These are phyloP conservation scores for Scaptomyza graminum DNA, from an alignment of 1,140 invertebrate genomes.

Conservation along the genomic window DNA sequence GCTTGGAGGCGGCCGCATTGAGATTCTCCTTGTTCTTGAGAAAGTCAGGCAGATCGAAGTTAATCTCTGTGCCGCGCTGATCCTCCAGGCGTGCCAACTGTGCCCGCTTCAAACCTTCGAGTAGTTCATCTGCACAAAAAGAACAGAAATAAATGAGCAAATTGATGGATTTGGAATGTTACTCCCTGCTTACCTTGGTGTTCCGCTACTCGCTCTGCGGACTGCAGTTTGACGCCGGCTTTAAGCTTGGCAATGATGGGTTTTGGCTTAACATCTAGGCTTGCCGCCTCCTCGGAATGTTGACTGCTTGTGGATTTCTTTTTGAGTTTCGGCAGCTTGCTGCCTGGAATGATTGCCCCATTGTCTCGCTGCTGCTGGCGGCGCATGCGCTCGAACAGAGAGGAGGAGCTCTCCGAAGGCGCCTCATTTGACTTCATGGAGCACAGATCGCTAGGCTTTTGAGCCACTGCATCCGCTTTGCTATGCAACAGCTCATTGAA, in stretches of 20 bases:
- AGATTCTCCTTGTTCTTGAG: slow-evolving; percentile 87
- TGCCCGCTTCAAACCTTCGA: slow-evolving; percentile 90
- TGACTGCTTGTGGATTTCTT: slow-evolving; percentile 76
- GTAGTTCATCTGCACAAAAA: slow-evolving; percentile 85
- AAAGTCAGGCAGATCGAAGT: slow-evolving; percentile 92
- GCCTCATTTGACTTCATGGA: slow-evolving; percentile 88
- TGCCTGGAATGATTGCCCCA: slow-evolving; percentile 61
- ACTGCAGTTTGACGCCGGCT: slow-evolving; percentile 88
- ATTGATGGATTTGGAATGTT: neutral
- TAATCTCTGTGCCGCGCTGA: slow-evolving; percentile 92
- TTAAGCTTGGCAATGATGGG: slow-evolving; percentile 89
- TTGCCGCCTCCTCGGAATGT: slow-evolving; percentile 62
- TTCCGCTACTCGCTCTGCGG: slow-evolving; percentile 86
- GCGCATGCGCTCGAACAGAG: slow-evolving; percentile 88
- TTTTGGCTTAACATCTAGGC: slow-evolving; percentile 76
- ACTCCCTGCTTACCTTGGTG: slow-evolving; percentile 86
- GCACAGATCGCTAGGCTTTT: slow-evolving; percentile 60
- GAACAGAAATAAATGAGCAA: neutral
- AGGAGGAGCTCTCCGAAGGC: slow-evolving; percentile 88
- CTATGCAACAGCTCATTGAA: slow-evolving; percentile 92
- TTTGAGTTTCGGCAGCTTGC: slow-evolving; percentile 73
- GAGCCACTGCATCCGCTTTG: slow-evolving; percentile 84
- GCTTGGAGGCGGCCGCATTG: slow-evolving; percentile 65
- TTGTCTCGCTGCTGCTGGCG: slow-evolving; percentile 85
- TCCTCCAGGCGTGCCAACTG: slow-evolving; percentile 91